A percentile compares a stretch with the other conserved stretches of the same genome.
Evolutionary conservation across 2,797 vertebrate species (phyloP).

Genomic region (Hydrocynus forskahlii): DNA sequence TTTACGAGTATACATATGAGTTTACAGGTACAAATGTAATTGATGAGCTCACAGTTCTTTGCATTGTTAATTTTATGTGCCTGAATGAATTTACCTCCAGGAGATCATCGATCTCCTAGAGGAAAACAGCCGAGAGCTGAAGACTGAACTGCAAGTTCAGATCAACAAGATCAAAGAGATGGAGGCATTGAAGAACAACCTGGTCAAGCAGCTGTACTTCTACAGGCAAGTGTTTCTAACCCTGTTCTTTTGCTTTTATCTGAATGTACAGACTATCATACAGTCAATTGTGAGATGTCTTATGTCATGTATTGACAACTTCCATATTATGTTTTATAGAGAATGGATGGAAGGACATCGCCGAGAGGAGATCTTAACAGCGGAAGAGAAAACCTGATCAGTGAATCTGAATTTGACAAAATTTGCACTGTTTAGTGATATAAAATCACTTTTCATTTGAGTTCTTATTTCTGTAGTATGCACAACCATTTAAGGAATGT

Average conservation of each 20-base stretch:
- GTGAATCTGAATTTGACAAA: background rate
- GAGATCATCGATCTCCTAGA: slow-evolving; percentile 86
- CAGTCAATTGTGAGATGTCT: background rate
- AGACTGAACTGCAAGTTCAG: slow-evolving; percentile 85
- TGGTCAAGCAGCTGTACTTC: slow-evolving; percentile 80
- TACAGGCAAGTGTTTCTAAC: slow-evolving; percentile 80
- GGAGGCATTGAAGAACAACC: slow-evolving; percentile 82
- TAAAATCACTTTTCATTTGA: background rate
- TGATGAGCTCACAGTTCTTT: too few relatives aligned
- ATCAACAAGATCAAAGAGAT: slow-evolving; percentile 87
- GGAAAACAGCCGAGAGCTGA: slow-evolving; percentile 84
- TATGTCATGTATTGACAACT: background rate
- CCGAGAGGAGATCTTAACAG: slow-evolving; percentile 19
- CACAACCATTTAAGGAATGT: background rate
- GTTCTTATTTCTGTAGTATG: slow-evolving; percentile 14
- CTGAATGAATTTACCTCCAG: slow-evolving; percentile 66
- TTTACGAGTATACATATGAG: too few relatives aligned
- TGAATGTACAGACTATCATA: background rate
- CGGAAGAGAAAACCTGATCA: slow-evolving; percentile 64
- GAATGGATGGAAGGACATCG: slow-evolving; percentile 58
- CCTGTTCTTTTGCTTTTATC: background rate
- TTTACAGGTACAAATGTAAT: background rate
- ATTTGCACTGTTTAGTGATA: slow-evolving; percentile 15
- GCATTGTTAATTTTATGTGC: too few relatives aligned
- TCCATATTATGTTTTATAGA: slow-evolving; percentile 62